Conservation (phyloP, 2,797 vertebrate genomes). For the Lycodopsis pacificus region DNA sequence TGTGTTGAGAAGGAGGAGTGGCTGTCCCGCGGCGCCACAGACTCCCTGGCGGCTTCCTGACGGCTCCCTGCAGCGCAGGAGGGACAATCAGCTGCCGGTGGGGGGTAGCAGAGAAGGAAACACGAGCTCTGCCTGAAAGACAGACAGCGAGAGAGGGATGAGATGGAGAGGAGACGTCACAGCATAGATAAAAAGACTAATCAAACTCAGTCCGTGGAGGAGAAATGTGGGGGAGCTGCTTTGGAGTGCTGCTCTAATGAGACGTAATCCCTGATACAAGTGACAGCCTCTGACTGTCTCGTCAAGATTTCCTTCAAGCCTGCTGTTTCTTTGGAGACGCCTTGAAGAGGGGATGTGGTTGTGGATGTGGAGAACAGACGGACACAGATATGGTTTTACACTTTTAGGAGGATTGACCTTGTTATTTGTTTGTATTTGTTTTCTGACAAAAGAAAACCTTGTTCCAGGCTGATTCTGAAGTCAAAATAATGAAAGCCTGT, state of each 20-base stretch:
- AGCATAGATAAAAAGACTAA: constrained; percentile 50
- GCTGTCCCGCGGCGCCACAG: constrained; percentile 18
- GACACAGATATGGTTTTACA: background rate
- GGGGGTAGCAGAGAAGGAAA: constrained; percentile 31
- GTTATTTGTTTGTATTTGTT: constrained; percentile 25
- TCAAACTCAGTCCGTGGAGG: constrained; percentile 38
- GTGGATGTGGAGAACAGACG: background rate
- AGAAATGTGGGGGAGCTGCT: constrained; percentile 33
- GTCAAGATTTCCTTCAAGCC: constrained; percentile 38
- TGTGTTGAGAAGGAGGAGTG: constrained; percentile 34
- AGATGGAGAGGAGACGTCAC: constrained; percentile 11
- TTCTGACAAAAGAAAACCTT: constrained; percentile 7
- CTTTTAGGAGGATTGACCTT: background rate
- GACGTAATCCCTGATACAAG: constrained; percentile 40
- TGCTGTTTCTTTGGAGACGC: constrained; percentile 20
- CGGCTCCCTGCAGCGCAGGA: constrained; percentile 48
- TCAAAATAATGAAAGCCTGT: constrained; percentile 21
- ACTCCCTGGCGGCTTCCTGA: constrained; percentile 41
- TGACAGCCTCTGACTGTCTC: constrained; percentile 32
- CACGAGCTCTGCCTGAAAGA: constrained; percentile 16
- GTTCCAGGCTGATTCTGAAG: background rate
- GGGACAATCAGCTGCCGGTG: constrained; percentile 39
- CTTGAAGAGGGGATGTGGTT: constrained; percentile 21
- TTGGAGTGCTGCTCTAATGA: constrained; percentile 55
- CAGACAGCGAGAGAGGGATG: constrained; percentile 1